Base-by-base conservation (phyloP, 2,888 invertebrate species). In the Cosmopolites sordidus region DNA sequence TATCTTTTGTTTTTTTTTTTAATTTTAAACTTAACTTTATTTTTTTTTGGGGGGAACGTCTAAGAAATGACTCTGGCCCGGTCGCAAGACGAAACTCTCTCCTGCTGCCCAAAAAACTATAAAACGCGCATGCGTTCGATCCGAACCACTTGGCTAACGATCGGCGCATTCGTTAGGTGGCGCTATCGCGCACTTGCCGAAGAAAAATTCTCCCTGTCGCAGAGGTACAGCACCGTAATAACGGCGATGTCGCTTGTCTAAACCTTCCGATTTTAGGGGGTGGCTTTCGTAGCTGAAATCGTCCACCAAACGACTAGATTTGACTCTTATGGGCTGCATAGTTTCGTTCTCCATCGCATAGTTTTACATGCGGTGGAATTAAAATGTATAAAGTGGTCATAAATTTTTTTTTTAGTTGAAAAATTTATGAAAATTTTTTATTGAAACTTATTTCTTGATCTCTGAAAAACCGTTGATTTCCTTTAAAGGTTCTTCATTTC, bases 181-280 rank as follows among this genome's bases (percentile, higher is more conserved):
- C 69, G 69, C 68, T 69, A 67, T 64, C 69, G 74, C 74, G 73
- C 73, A 73, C 67, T 68, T 71, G 71, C 71, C 62, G 22, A 71
- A 74, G 74, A 74, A 74, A 73, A 74, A 74, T 73, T 69, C 72
- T 70, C 67, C 67, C 68, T 71, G 72, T 73, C 72, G 73, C 73
- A 73, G 69, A 65, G 61, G 72, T 72, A 72, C 71, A 72, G 71
- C 67, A 64, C 58, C 56, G 62, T 65, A 68, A 73, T 72, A 67
- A 72, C 3, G 3, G 22, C 22, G 22, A 5, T 22, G 22, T 22
- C 22, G 22, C 4, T 22, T 22, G 8, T 22, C 22, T 22, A 8
- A 22, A 22, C 22, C 22, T 22, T 22, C 22, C 22, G 22, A 22
- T 22, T 22, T 22, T 22, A 22, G 22, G 4, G 22, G 22, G 22